Percentiles rank a stretch among this genome's conserved stretches.
Conservation (phyloP, 30 jellyfish, hydroid and myxozoan species). For the Cassiopea xamachana region DNA sequence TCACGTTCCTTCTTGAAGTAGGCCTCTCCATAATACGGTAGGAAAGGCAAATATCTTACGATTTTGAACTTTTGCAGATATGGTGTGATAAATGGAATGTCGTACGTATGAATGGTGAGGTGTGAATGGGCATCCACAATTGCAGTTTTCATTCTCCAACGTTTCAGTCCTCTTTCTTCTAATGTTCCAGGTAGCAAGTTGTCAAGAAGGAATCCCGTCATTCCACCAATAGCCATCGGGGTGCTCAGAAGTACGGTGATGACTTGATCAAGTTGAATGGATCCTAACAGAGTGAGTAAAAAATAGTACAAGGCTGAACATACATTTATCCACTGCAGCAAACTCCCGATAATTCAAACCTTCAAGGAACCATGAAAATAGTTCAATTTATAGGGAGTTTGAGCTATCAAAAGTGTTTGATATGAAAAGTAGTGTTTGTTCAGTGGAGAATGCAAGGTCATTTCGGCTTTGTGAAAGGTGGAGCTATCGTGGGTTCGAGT, state of each 20-base stretch:
- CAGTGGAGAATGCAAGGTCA: too few relatives aligned
- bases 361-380: too few relatives aligned
- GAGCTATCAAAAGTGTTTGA: too few relatives aligned
- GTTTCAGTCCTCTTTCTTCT: slow-evolving; percentile 82
- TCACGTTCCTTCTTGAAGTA: neutral
- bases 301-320: too few relatives aligned
- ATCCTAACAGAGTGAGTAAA: slow-evolving; percentile 30
- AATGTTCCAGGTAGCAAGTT: slow-evolving; percentile 89
- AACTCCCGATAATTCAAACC: too few relatives aligned
- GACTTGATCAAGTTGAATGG: slow-evolving; percentile 73
- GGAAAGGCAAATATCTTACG: slow-evolving; percentile 79
- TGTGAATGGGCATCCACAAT: neutral
- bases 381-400: too few relatives aligned
- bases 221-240: slow-evolving; percentile 94
- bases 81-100: slow-evolving; percentile 75
- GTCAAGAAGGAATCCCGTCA: slow-evolving; percentile 83
- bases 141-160: slow-evolving; percentile 59
- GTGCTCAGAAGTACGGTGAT: slow-evolving; percentile 82
- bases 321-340: too few relatives aligned
- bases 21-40: slow-evolving; percentile 76
- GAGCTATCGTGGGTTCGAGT: too few relatives aligned
- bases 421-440: too few relatives aligned
- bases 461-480: too few relatives aligned
- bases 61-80: slow-evolving; percentile 38
- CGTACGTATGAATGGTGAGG: slow-evolving; percentile 73